phyloP scores from a whole-genome alignment of 2,797 vertebrate species.

The Falco biarmicus region DNA sequence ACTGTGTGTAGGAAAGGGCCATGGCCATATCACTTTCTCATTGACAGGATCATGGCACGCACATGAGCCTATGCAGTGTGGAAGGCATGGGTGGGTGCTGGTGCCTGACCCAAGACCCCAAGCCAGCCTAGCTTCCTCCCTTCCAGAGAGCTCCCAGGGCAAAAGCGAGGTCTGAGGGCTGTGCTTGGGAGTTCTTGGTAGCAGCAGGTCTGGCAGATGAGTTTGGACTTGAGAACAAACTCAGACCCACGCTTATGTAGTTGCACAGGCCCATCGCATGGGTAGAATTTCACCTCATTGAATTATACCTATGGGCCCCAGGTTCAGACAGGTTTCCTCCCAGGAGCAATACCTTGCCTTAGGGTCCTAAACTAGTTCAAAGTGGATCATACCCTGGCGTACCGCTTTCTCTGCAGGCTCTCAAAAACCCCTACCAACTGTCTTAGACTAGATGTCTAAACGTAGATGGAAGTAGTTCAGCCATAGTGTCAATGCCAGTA shows the following conservation, averaged over 20 bases:
- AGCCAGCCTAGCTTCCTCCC: neutral
- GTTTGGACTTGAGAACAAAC: neutral
- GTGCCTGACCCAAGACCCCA: neutral
- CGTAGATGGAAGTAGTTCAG: neutral
- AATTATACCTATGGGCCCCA: neutral
- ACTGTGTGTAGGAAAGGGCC: neutral
- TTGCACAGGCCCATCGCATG: neutral
- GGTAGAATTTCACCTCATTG: neutral
- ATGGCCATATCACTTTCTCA: neutral
- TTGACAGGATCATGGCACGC: neutral
- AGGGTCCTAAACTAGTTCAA: neutral
- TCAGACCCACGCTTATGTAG: neutral
- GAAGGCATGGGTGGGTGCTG: neutral
- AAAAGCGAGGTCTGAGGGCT: neutral
- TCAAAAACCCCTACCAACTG: neutral
- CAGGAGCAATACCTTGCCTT: neutral
- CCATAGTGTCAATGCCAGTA: neutral
- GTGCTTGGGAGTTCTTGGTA: rapidly evolving
- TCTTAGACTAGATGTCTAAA: neutral
- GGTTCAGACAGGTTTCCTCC: neutral
- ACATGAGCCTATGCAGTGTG: neutral
- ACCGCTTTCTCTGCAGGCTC: neutral
- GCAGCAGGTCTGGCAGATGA: neutral
- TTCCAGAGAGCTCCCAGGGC: neutral
- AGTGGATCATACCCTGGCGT: neutral